These are phyloP conservation scores for Microchrysa polita DNA, from an alignment of 2,888 invertebrate species.

Conservation along the genomic window DNA sequence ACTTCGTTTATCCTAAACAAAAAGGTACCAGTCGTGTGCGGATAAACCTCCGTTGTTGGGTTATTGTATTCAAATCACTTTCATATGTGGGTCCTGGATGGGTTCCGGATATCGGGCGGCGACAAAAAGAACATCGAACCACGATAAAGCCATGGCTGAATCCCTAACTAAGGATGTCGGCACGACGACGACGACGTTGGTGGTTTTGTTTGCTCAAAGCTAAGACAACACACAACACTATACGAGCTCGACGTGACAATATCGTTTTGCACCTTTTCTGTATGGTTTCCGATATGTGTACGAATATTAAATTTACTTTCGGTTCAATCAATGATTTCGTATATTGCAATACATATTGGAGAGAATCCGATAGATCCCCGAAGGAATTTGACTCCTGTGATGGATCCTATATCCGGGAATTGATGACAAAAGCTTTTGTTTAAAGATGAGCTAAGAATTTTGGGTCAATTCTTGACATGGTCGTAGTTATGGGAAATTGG, in stretches of 20 bases:
- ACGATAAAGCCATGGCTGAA: neutral
- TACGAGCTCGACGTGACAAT: conserved; percentile 11
- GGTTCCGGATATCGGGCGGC: neutral
- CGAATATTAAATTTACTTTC: conserved; percentile 36
- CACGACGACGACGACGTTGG: too few relatives aligned
- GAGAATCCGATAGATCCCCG: neutral
- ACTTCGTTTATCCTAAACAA: too few relatives aligned
- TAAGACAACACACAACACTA: conserved; percentile 23
- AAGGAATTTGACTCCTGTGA: too few relatives aligned
- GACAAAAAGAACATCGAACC: neutral
- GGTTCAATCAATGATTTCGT: conserved; percentile 20
- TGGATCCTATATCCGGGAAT: neutral
- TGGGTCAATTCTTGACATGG: too few relatives aligned
- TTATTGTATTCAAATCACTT: neutral
- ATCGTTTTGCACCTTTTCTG: neutral
- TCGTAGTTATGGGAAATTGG: too few relatives aligned
- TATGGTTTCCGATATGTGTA: conserved; percentile 23
- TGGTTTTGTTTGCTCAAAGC: conserved; percentile 3
- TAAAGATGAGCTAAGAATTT: too few relatives aligned
- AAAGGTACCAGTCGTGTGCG: too few relatives aligned
- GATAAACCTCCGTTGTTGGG: neutral
- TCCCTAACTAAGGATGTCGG: neutral
- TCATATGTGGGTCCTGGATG: neutral
- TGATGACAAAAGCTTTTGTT: neutral
- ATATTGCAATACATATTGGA: too few relatives aligned